Percentiles rank a stretch among this genome's conserved stretches.
Conservation (phyloP, 2,113 vertebrate genomes). For the Clarias macrocephalus region DNA sequence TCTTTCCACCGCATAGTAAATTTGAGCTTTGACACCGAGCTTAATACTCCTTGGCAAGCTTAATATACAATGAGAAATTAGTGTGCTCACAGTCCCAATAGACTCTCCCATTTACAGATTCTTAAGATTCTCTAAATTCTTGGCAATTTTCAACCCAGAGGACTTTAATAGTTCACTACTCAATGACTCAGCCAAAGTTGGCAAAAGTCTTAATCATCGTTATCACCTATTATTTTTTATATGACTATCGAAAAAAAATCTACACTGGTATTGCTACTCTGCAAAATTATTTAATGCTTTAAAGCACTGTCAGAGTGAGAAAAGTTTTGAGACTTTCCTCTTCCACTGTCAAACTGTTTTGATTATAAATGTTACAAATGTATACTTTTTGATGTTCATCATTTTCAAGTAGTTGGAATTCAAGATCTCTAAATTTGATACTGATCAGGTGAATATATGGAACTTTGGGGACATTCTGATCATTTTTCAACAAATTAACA, state of each 20-base stretch:
- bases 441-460: not conserved
- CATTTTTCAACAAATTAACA: not conserved
- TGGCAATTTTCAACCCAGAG: not conserved
- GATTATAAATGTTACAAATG: not conserved
- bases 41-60: constrained; percentile 57
- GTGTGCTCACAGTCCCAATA: not conserved
- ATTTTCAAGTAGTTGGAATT: not conserved
- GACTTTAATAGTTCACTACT: not conserved
- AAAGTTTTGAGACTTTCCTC: not conserved
- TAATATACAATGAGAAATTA: constrained; percentile 8
- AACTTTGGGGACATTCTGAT: not conserved
- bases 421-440: not conserved
- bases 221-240: not conserved
- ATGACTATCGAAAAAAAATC: not conserved
- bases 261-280: not conserved
- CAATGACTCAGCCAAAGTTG: not conserved
- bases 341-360: not conserved
- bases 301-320: not conserved
- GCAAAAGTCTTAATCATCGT: not conserved
- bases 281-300: not conserved
- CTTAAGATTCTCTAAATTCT: not conserved
- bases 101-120: not conserved
- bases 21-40: constrained; percentile 58
- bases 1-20: constrained; percentile 58
- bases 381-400: not conserved